These are phyloP conservation scores for Exocentrus adspersus DNA, from an alignment of 2,888 invertebrate species.

Conservation along the genomic window DNA sequence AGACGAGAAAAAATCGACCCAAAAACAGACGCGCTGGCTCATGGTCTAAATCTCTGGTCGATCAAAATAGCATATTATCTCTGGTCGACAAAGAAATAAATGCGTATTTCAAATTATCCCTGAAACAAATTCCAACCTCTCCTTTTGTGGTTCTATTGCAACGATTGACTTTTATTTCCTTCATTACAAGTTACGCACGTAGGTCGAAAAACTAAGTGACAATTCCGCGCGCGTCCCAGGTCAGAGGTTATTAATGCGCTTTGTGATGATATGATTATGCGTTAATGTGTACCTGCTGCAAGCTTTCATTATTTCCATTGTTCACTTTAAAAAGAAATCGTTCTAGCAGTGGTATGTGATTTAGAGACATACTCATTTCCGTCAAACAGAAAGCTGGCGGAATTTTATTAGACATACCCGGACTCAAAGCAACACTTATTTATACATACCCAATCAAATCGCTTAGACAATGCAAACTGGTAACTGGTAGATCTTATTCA, in stretches of 20 bases:
- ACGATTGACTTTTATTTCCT: constrained; percentile 6
- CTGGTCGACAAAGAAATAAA: no score
- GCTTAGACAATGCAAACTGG: no score
- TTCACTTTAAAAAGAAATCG: constrained; percentile 14
- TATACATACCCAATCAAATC: no score
- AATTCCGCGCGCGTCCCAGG: constrained; percentile 26
- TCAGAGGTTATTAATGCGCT: constrained; percentile 44
- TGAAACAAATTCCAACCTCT: no score
- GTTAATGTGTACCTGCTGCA: constrained; percentile 33
- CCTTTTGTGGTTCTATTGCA: no score
- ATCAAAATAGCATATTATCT: no score
- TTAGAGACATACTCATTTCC: constrained; percentile 2
- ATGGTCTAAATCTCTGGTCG: no score
- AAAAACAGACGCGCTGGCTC: no score
- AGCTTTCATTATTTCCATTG: constrained; percentile 39
- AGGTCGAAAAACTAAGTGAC: constrained; percentile 8
- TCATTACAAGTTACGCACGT: constrained; percentile 16
- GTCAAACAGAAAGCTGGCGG: neutral
- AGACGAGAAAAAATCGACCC: no score
- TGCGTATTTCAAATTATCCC: no score
- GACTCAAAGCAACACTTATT: no score
- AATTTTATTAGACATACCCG: neutral
- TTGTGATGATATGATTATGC: constrained; percentile 48
- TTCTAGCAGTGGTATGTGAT: neutral
- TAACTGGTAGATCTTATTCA: no score